These are phyloP conservation scores for Aphaenogaster ashmeadi DNA, from an alignment of 1,140 invertebrate genomes.

Conservation along the genomic window DNA sequence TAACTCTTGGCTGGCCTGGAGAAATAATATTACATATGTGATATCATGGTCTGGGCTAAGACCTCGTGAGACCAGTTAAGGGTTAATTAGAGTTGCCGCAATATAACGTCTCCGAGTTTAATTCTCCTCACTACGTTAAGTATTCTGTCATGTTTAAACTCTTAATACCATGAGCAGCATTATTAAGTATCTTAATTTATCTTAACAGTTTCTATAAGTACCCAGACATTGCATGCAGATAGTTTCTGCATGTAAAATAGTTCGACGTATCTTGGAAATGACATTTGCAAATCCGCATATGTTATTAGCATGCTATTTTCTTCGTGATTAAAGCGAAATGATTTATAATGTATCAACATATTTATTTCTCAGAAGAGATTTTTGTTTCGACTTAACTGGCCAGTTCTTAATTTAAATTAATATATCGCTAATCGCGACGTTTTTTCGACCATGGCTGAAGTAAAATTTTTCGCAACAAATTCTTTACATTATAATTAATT, in stretches of 20 bases:
- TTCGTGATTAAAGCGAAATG: background rate
- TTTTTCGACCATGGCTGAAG: too few relatives aligned
- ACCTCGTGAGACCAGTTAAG: conserved; percentile 44
- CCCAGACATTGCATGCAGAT: conserved; percentile 9
- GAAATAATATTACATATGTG: conserved; percentile 21
- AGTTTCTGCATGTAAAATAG: conserved; percentile 6
- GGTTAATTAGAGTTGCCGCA: conserved; percentile 47
- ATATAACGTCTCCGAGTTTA: conserved; percentile 51
- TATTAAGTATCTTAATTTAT: conserved; percentile 34
- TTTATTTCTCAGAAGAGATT: background rate
- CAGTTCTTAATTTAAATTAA: too few relatives aligned
- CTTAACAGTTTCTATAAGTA: conserved; percentile 7
- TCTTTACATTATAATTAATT: too few relatives aligned
- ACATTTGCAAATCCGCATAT: background rate
- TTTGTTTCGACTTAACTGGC: too few relatives aligned
- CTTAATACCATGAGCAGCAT: conserved; percentile 5
- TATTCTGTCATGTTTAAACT: conserved; percentile 42
- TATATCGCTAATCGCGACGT: too few relatives aligned
- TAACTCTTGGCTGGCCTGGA: background rate
- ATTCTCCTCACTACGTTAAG: conserved; percentile 40
- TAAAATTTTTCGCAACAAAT: too few relatives aligned
- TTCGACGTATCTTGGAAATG: background rate
- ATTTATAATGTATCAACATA: background rate
- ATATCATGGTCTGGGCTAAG: conserved; percentile 25
- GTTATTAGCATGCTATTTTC: background rate